These are phyloP conservation scores for Himalopsyche phryganea DNA, from an alignment of 1,140 invertebrate species.

Conservation along the genomic window DNA sequence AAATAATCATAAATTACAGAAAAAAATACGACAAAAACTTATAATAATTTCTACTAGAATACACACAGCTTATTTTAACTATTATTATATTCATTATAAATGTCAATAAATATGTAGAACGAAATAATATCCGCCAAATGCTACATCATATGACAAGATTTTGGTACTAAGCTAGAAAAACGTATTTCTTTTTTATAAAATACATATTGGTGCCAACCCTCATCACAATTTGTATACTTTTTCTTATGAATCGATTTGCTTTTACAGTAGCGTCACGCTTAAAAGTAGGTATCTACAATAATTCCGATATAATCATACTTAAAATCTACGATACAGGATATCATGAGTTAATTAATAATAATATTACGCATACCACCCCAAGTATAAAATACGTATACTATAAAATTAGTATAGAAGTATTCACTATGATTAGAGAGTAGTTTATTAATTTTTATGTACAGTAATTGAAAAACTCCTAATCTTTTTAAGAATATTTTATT, in stretches of 20 bases:
- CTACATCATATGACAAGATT: not conserved
- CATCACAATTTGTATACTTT: conserved; percentile 20
- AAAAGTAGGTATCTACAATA: not conserved
- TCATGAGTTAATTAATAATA: too few species aligned
- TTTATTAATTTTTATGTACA: too few species aligned
- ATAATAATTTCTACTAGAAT: not conserved
- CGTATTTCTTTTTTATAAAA: conserved; percentile 1
- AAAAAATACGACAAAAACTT: not conserved
- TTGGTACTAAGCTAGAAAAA: not conserved
- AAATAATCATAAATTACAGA: not conserved
- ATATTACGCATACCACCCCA: too few species aligned
- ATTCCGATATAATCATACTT: too few species aligned
- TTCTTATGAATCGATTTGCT: not conserved
- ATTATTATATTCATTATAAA: conserved; percentile 2
- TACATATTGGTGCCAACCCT: conserved; percentile 22
- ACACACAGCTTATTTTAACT: not conserved
- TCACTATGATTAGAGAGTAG: too few species aligned
- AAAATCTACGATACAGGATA: too few species aligned
- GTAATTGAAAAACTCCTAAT: too few species aligned
- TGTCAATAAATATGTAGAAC: not conserved
- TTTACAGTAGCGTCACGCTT: not conserved
- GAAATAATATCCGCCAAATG: not conserved
- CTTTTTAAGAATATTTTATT: too few species aligned
- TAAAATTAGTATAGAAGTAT: too few species aligned
- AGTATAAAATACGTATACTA: too few species aligned